Conservation (phyloP, 2,797 vertebrate species). For the Pagetopsis macropterus region DNA sequence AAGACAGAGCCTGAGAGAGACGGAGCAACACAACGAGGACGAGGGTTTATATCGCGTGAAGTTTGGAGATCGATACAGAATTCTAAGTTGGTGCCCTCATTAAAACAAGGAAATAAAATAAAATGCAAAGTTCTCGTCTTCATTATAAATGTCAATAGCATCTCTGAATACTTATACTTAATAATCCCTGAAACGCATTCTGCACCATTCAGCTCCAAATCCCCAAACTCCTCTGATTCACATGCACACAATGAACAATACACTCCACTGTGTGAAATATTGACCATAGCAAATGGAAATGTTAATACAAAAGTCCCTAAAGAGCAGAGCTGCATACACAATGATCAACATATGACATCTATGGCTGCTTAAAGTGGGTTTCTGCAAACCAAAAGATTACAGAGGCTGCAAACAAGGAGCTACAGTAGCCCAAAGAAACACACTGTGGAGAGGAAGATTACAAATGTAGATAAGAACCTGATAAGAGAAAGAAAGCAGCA, state of each 20-base stretch:
- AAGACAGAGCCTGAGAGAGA: slow-evolving; percentile 36
- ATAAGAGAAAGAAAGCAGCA: slow-evolving; percentile 17
- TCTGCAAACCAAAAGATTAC: slow-evolving; percentile 44
- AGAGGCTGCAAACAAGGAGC: slow-evolving; percentile 14
- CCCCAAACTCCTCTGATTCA: slow-evolving; percentile 58
- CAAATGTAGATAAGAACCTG: slow-evolving; percentile 7
- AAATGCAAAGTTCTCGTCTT: slow-evolving; percentile 41
- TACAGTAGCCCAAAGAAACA: slow-evolving; percentile 2
- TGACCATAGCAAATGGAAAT: slow-evolving; percentile 74
- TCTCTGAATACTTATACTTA: slow-evolving; percentile 32
- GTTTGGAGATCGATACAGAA: slow-evolving; percentile 63
- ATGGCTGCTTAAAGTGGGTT: slow-evolving; percentile 11
- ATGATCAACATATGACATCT: slow-evolving; percentile 46
- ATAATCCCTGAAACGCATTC: slow-evolving; percentile 32
- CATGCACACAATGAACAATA: slow-evolving; percentile 63
- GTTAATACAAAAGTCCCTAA: slow-evolving; percentile 65
- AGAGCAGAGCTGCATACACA: slow-evolving; percentile 51
- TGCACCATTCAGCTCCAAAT: slow-evolving; percentile 31
- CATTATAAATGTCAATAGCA: slow-evolving; percentile 37
- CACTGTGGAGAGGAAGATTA: slow-evolving; percentile 7
- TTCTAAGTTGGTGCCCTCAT: slow-evolving; percentile 32
- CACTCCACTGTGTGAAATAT: slow-evolving; percentile 54
- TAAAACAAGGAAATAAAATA: slow-evolving; percentile 39
- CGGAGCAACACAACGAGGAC: slow-evolving; percentile 19
- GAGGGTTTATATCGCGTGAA: slow-evolving; percentile 21